These are phyloP conservation scores for Acipenser ruthenus DNA, from an alignment of 2,797 vertebrate genomes.

Conservation along the genomic window DNA sequence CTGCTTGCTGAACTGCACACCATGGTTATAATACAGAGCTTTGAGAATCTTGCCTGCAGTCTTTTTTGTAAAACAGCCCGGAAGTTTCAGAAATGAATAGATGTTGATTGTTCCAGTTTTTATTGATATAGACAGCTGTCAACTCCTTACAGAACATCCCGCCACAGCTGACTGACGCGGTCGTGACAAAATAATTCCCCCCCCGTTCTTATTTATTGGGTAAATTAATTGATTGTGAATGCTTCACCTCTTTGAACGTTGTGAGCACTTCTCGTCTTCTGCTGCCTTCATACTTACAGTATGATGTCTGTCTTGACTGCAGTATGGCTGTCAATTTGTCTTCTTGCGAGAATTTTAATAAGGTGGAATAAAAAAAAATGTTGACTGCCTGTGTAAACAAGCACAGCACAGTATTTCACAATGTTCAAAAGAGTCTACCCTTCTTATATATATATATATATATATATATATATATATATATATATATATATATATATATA, in stretches of 20 bases:
- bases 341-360: background rate
- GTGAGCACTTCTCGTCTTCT: background rate
- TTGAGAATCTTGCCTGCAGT: no score
- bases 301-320: background rate
- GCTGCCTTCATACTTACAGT: background rate
- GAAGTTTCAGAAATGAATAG: no score
- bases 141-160: no score
- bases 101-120: no score
- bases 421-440: background rate
- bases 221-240: background rate
- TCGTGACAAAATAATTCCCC: no score
- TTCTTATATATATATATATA: background rate
- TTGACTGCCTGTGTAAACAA: background rate
- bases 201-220: no score
- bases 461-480: background rate
- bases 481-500: background rate
- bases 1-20: no score
- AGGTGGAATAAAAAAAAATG: background rate
- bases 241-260: background rate
- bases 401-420: background rate
- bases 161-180: no score
- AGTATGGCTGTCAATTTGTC: background rate
- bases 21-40: no score
- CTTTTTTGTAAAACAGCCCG: no score
- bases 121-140: no score